Conservation (phyloP, 2,113 vertebrate genomes). For the Tetraodon nigroviridis region DNA sequence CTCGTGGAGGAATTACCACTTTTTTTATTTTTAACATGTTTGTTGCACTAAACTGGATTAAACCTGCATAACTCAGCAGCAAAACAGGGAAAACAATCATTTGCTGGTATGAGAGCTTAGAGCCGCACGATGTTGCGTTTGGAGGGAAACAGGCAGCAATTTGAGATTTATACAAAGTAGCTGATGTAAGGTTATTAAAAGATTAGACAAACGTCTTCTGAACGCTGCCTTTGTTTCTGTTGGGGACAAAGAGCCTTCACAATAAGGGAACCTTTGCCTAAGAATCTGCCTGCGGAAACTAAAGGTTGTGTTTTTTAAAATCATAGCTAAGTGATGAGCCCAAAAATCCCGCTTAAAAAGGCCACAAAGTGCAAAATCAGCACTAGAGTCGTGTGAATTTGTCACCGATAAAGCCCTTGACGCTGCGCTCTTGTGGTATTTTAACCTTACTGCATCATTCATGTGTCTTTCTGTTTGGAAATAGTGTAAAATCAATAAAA, state of each 20-base stretch:
- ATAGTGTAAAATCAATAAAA: constrained; percentile 4
- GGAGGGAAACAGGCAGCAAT: constrained; percentile 28
- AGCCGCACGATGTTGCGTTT: constrained; percentile 27
- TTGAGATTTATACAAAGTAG: constrained; percentile 46
- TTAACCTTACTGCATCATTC: constrained; percentile 27
- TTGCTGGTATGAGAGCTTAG: constrained; percentile 36
- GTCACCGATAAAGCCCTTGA: constrained; percentile 8
- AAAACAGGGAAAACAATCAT: constrained; percentile 23
- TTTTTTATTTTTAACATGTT: constrained; percentile 20
- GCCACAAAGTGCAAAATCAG: background rate
- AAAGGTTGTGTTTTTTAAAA: constrained; percentile 16
- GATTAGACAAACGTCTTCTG: constrained; percentile 72
- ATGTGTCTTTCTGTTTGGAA: no score
- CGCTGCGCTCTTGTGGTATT: constrained; percentile 52
- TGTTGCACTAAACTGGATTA: constrained; percentile 29
- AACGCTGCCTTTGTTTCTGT: constrained; percentile 62
- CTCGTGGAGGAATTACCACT: constrained; percentile 27
- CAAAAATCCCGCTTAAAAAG: background rate
- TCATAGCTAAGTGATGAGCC: constrained; percentile 4
- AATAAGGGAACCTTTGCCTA: constrained; percentile 41
- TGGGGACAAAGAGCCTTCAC: constrained; percentile 60
- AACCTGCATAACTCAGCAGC: constrained; percentile 7
- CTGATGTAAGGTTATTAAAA: constrained; percentile 74
- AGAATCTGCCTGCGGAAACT: constrained; percentile 29
- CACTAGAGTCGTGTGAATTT: background rate